Conservation (phyloP, 2,888 invertebrate species). For the Pollenia labialis region DNA sequence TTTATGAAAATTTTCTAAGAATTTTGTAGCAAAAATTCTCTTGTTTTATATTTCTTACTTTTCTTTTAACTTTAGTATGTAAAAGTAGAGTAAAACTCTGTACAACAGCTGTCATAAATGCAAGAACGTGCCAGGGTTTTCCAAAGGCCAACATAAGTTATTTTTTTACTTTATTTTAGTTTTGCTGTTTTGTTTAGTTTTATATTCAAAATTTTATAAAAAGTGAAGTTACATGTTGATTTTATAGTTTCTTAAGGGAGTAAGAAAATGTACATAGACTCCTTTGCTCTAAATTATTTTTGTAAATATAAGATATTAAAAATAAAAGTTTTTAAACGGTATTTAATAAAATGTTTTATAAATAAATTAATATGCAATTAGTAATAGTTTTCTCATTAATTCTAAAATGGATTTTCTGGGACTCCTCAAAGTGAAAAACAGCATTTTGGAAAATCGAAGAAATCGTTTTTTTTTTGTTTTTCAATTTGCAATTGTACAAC, state of each 20-base stretch:
- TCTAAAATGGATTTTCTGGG: too few species aligned
- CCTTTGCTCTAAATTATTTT: neutral
- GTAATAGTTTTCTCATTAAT: too few species aligned
- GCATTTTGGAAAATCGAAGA: too few species aligned
- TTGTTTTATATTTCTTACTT: constrained; percentile 54
- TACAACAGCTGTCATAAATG: constrained; percentile 58
- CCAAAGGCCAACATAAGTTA: constrained; percentile 19
- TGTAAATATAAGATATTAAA: neutral
- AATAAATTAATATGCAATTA: too few species aligned
- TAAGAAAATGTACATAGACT: neutral
- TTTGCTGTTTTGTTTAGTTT: constrained; percentile 15
- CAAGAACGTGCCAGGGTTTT: constrained; percentile 49
- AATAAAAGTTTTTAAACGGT: too few species aligned
- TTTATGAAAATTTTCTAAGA: neutral
- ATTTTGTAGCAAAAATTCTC: constrained; percentile 14
- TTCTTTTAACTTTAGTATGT: neutral
- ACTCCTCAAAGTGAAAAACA: too few species aligned
- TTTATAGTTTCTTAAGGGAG: constrained; percentile 10
- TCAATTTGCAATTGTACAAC: too few species aligned
- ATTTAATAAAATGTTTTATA: too few species aligned
- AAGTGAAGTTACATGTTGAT: constrained; percentile 26
- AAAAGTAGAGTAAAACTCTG: neutral
- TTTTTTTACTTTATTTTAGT: constrained; percentile 7
- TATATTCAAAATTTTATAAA: neutral
- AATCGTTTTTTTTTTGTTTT: too few species aligned